phyloP scores from a whole-genome alignment of 1,140 invertebrate genomes.

The Parasteatoda tepidariorum region DNA sequence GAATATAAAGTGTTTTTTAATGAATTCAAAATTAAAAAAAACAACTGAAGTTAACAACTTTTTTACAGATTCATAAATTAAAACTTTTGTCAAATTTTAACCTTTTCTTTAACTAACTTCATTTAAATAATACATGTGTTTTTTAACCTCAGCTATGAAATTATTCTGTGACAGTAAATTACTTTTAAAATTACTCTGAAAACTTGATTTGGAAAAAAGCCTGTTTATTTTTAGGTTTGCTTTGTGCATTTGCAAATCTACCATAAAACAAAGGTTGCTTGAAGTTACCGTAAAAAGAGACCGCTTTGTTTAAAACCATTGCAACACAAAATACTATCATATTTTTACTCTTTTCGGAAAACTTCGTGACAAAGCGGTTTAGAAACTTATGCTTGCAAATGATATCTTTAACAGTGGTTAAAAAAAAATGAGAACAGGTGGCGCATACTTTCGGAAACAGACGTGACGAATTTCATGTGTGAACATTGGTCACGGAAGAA shows the following conservation, averaged over 20 bases:
- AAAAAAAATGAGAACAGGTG: neutral
- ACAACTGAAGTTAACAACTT: no score
- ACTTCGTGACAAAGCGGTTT: neutral
- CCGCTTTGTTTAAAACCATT: constrained; percentile 31
- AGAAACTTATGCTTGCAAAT: constrained; percentile 15
- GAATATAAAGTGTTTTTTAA: no score
- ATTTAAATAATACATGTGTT: no score
- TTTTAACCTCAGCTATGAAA: no score
- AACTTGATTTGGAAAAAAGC: no score
- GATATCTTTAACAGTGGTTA: constrained; percentile 10
- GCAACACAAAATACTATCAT: constrained; percentile 31
- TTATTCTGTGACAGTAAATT: no score
- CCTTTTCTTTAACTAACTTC: no score
- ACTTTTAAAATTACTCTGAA: no score
- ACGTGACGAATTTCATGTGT: constrained; percentile 28
- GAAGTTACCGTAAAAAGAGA: constrained; percentile 15
- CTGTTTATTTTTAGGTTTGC: no score
- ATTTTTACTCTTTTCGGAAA: neutral
- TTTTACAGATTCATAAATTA: no score
- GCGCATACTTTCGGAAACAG: neutral
- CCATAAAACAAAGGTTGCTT: constrained; percentile 7
- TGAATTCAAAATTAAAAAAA: no score
- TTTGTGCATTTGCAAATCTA: neutral
- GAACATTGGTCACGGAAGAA: constrained; percentile 21
- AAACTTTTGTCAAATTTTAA: no score